phyloP scores from a whole-genome alignment of 2,113 vertebrate genomes.

The Scomber scombrus region DNA sequence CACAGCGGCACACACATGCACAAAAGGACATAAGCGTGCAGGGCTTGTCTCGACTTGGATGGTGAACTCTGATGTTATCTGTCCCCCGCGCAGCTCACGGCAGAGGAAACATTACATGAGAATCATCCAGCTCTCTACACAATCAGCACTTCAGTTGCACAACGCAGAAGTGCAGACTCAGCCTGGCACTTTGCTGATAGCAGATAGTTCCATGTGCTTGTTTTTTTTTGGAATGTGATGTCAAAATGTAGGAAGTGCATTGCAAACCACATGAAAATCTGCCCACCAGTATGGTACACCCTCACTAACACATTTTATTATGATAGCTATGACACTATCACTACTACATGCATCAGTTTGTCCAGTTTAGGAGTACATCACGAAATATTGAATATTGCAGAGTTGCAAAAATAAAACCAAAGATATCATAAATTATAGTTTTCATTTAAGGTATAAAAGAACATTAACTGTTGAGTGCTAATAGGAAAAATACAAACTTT shows the following conservation, averaged over 20 bases:
- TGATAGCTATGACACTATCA: no score
- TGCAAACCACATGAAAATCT: neutral
- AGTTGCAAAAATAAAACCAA: no score
- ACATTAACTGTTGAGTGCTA: no score
- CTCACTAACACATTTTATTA: no score
- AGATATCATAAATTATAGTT: no score
- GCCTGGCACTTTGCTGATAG: slow-evolving; percentile 1
- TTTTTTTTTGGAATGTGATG: slow-evolving; percentile 16
- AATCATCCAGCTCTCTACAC: neutral
- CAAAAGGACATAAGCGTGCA: no score
- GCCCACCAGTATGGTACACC: no score
- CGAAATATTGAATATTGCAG: no score
- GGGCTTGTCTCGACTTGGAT: slow-evolving; percentile 36
- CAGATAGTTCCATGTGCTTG: neutral
- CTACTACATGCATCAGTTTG: no score
- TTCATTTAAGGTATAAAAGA: no score
- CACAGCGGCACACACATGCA: neutral
- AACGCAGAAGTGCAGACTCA: slow-evolving; percentile 25
- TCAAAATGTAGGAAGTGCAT: slow-evolving; percentile 11
- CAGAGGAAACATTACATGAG: neutral
- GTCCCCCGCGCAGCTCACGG: neutral
- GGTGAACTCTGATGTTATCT: slow-evolving; percentile 21
- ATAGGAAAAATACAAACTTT: no score
- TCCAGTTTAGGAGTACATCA: no score
- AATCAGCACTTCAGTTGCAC: slow-evolving; percentile 20